Evolutionary conservation across 1,140 invertebrate species (phyloP).

Genomic region (Gonioctena quinquepunctata): DNA sequence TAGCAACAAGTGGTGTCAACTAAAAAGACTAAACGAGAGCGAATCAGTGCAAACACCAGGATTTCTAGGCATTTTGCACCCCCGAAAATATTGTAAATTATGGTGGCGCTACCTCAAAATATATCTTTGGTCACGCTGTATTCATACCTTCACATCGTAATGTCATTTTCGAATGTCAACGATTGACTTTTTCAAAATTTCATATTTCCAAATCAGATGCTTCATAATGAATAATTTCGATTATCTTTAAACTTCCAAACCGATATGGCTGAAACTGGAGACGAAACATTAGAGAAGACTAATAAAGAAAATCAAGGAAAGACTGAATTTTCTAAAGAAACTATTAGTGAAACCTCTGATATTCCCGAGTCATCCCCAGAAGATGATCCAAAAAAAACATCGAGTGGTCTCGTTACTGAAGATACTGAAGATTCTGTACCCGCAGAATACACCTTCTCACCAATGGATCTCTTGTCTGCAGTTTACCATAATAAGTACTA

Average conservation of each 20-base stretch:
- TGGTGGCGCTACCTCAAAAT: no score
- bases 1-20: no score
- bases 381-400: neutral
- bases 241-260: no score
- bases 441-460: neutral
- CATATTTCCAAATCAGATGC: neutral
- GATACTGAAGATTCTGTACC: neutral
- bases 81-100: no score
- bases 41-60: no score
- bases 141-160: no score
- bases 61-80: no score
- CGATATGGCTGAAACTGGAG: no score
- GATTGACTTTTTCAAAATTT: neutral
- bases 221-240: neutral
- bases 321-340: neutral
- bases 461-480: neutral
- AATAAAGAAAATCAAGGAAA: neutral
- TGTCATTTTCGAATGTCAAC: neutral
- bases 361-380: neutral
- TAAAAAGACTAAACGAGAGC: no score
- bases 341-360: neutral
- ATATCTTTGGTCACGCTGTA: no score
- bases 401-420: neutral
- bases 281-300: neutral
- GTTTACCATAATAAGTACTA: slow-evolving; percentile 26